These are phyloP conservation scores for Apeltes quadracus DNA, from an alignment of 2,113 vertebrate genomes.

Conservation along the genomic window DNA sequence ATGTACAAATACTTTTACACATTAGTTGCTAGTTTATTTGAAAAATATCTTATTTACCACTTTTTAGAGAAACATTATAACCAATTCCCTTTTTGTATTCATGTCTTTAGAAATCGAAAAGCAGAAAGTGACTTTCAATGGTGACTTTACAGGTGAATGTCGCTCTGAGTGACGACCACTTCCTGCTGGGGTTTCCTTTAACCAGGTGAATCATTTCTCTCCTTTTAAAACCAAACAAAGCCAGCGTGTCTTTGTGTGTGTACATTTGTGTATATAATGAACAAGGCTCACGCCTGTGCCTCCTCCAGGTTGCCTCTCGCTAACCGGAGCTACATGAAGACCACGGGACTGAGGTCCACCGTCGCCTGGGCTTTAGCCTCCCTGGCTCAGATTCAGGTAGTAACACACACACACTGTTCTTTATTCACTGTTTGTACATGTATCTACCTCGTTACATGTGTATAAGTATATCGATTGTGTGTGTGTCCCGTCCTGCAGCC, in stretches of 20 bases:
- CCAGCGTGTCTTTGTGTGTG: no score
- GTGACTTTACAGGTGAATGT: conserved; percentile 83
- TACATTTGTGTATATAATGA: not conserved
- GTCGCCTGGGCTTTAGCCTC: conserved; percentile 91
- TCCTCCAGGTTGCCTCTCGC: conserved; percentile 85
- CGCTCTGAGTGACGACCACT: conserved; percentile 86
- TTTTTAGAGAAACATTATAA: no score
- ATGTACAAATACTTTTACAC: no score
- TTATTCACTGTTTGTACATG: not conserved
- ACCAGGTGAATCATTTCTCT: conserved; percentile 80
- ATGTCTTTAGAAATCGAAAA: no score
- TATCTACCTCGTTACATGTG: no score
- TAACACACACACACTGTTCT: not conserved
- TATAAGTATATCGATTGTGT: no score
- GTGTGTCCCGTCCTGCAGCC: conserved; percentile 68
- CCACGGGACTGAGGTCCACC: conserved; percentile 88
- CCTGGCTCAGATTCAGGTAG: conserved; percentile 87
- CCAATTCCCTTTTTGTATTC: no score
- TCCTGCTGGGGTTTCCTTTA: conserved; percentile 88
- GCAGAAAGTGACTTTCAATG: not conserved
- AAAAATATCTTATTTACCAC: no score
- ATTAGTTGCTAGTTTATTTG: no score
- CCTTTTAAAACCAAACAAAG: not conserved
- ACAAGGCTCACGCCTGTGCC: not conserved
- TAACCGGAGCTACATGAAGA: conserved; percentile 86